Conservation (phyloP, 2,888 invertebrate species). For the Lasius platythorax region DNA sequence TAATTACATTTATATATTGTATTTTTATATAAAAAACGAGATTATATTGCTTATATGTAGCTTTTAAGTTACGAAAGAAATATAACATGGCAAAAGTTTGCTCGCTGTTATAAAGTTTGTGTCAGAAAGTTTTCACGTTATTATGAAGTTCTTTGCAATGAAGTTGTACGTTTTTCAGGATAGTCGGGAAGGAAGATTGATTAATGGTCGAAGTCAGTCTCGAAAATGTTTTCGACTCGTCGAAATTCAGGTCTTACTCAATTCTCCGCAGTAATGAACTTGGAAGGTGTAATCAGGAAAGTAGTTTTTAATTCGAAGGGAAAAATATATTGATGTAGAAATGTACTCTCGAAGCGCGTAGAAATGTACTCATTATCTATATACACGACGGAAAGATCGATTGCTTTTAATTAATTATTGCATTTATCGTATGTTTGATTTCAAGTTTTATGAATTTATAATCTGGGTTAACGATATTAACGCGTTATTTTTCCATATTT, state of each 20-base stretch:
- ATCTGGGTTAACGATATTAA: constrained; percentile 16
- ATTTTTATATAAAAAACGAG: not conserved
- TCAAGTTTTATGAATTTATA: constrained; percentile 29
- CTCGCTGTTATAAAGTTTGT: constrained; percentile 33
- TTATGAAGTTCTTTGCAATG: constrained; percentile 56
- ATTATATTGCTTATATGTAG: constrained; percentile 19
- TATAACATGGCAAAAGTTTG: constrained; percentile 45
- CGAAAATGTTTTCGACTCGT: constrained; percentile 29
- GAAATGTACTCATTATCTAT: constrained; percentile 5
- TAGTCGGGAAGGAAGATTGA: constrained; percentile 36
- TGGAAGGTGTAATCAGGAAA: constrained; percentile 15
- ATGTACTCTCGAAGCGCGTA: not conserved
- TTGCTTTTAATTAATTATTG: constrained; percentile 5
- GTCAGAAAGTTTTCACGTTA: constrained; percentile 51
- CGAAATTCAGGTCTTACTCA: constrained; percentile 37
- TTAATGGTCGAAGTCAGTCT: constrained; percentile 49
- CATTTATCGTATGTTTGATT: constrained; percentile 6
- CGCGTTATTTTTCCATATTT: constrained; percentile 23
- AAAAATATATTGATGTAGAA: not conserved
- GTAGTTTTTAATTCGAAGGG: constrained; percentile 15
- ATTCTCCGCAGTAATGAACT: constrained; percentile 32
- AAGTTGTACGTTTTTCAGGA: constrained; percentile 49
- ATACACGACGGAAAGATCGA: not conserved
- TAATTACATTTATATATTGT: not conserved
- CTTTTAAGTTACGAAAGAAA: constrained; percentile 34